Evolutionary conservation across 2,888 invertebrate species (phyloP).

Genomic region (Drosophila testacea): DNA sequence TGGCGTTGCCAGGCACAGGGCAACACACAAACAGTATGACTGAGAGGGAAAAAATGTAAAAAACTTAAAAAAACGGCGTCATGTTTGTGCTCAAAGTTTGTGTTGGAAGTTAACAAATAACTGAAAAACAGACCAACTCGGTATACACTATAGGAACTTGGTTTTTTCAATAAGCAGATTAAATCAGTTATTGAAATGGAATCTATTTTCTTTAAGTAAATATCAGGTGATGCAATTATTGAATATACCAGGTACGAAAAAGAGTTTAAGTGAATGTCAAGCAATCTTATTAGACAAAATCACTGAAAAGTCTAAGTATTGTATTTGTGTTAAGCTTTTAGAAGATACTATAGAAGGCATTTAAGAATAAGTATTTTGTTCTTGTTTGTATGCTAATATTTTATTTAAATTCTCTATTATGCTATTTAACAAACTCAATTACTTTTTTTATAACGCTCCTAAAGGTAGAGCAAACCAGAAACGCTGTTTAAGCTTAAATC

Average conservation of each 20-base stretch:
- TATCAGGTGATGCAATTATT: not conserved
- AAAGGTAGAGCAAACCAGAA: not conserved
- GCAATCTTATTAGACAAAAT: too few relatives aligned
- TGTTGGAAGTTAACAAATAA: conserved; percentile 50
- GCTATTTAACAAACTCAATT: too few relatives aligned
- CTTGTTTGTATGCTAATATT: too few relatives aligned
- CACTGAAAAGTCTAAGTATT: too few relatives aligned
- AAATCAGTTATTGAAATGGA: not conserved
- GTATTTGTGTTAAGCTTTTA: too few relatives aligned
- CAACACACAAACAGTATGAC: conserved; percentile 52
- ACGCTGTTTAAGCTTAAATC: conserved; percentile 22
- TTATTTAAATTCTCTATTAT: too few relatives aligned
- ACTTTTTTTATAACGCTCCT: not conserved
- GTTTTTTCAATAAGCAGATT: not conserved
- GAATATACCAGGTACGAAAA: too few relatives aligned
- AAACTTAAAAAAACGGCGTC: conserved; percentile 37
- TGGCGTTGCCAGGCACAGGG: conserved; percentile 73
- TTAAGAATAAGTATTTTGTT: too few relatives aligned
- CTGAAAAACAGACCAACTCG: conserved; percentile 8
- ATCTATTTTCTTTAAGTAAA: not conserved
- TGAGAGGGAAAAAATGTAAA: conserved; percentile 33
- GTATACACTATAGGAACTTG: conserved; percentile 17
- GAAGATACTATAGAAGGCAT: too few relatives aligned
- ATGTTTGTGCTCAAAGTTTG: conserved; percentile 65
- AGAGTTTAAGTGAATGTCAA: too few relatives aligned